Percentiles rank a stretch among this genome's conserved stretches.
Evolutionary conservation across 2,888 invertebrate species (phyloP).

Genomic region (Hypena proboscidalis): DNA sequence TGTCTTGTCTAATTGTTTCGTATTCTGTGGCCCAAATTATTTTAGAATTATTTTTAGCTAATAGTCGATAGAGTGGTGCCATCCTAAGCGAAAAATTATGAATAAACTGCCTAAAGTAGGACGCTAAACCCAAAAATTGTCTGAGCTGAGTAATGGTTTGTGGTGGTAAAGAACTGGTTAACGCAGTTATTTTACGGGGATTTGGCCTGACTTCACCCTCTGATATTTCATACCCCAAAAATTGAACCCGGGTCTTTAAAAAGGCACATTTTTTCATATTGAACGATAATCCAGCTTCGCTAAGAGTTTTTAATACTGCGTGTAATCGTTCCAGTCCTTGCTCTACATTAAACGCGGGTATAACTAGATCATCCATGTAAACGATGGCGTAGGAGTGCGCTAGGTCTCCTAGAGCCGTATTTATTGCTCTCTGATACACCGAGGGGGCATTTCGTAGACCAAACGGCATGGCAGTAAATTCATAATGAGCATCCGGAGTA

Average conservation of each 20-base stretch:
- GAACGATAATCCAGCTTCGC: conserved; percentile 23
- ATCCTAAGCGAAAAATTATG: no score
- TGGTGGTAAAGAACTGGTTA: conserved; percentile 17
- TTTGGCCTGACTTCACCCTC: conserved; percentile 32
- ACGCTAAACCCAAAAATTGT: no score
- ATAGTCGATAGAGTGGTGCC: no score
- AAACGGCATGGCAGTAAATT: no score
- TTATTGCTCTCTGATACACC: conserved; percentile 17
- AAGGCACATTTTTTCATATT: conserved; percentile 31
- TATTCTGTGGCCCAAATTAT: no score
- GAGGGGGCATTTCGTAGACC: no score
- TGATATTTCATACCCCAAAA: conserved; percentile 22
- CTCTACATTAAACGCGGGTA: conserved; percentile 4
- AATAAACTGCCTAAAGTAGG: no score
- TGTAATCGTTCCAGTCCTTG: conserved; percentile 7
- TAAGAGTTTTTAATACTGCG: conserved; percentile 12
- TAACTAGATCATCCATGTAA: conserved; percentile 13
- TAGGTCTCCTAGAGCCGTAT: conserved; percentile 19
- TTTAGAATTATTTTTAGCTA: conserved; percentile 3
- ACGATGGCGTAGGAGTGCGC: conserved; percentile 18
- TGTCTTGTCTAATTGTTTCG: no score
- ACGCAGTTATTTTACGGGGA: conserved; percentile 24
- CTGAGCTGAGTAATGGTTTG: conserved; percentile 20
- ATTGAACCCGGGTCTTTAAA: conserved; percentile 22
- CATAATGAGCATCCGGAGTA: no score